phyloP scores from a whole-genome alignment of 2,888 invertebrate genomes.

The Pteria penguin region DNA sequence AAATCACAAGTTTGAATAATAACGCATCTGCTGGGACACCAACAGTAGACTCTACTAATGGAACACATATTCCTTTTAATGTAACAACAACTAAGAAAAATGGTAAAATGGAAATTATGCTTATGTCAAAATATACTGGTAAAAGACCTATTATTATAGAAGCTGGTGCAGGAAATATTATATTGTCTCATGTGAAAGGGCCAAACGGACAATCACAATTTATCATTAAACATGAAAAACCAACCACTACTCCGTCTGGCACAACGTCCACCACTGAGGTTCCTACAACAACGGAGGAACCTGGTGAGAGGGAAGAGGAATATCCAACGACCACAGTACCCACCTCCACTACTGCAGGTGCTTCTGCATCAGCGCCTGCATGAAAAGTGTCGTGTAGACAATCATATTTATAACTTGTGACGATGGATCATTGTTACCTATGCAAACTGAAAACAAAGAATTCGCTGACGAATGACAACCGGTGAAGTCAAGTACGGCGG shows the following conservation, averaged over 20 bases:
- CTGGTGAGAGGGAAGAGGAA: conserved; percentile 35
- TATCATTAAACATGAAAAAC: conserved; percentile 22
- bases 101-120: conserved; percentile 29
- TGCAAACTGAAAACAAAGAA: no score
- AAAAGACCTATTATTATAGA: conserved; percentile 32
- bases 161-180: conserved; percentile 26
- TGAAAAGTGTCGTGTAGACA: no score
- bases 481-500: no score
- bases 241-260: not conserved
- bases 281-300: conserved; percentile 27
- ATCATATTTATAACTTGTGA: no score
- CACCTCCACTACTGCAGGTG: not conserved
- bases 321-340: conserved; percentile 13
- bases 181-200: conserved; percentile 32
- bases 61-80: conserved; percentile 1
- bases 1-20: not conserved
- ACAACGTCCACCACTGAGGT: not conserved
- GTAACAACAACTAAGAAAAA: conserved; percentile 19
- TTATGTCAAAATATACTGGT: conserved; percentile 34
- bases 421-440: no score
- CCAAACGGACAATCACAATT: conserved; percentile 33
- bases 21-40: not conserved
- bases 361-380: not conserved
- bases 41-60: not conserved
- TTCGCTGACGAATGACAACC: no score